Evolutionary conservation across 2,888 invertebrate species (phyloP).

Genomic region (Aphidoletes aphidimyza): DNA sequence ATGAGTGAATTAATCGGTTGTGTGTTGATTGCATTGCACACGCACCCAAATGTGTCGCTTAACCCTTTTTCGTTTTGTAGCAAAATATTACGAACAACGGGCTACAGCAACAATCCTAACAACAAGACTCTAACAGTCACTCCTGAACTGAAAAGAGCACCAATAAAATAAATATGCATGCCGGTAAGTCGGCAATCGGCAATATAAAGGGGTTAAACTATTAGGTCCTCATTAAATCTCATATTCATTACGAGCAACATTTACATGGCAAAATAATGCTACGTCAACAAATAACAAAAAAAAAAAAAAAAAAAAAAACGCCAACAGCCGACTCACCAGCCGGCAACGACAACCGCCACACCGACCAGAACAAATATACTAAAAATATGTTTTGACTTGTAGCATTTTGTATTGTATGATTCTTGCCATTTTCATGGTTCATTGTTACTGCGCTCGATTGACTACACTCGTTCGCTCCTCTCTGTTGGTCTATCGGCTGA

Average conservation of each 20-base stretch:
- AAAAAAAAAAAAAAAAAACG: too few species aligned
- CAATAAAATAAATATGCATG: constrained; percentile 39
- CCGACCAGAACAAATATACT: background rate
- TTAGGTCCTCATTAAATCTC: constrained; percentile 47
- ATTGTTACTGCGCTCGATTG: constrained; percentile 16
- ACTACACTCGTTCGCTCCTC: too few species aligned
- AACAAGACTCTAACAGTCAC: background rate
- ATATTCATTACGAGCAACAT: constrained; percentile 40
- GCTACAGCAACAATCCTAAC: background rate
- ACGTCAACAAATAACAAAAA: constrained; percentile 13
- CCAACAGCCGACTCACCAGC: background rate
- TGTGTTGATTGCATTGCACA: constrained; percentile 26
- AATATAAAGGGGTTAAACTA: constrained; percentile 43
- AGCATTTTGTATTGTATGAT: constrained; percentile 1
- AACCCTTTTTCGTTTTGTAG: constrained; percentile 17
- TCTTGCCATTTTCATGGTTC: constrained; percentile 49
- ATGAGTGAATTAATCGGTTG: constrained; percentile 52
- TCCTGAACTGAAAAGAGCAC: constrained; percentile 39
- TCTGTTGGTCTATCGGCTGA: too few species aligned
- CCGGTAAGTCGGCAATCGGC: background rate
- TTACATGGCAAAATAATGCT: constrained; percentile 14
- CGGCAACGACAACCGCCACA: background rate
- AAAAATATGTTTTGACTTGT: constrained; percentile 46
- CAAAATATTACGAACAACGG: too few species aligned
- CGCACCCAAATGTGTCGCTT: constrained; percentile 27